Base-by-base conservation (phyloP, 1,140 invertebrate species). In the Drosophila ohnishii region DNA sequence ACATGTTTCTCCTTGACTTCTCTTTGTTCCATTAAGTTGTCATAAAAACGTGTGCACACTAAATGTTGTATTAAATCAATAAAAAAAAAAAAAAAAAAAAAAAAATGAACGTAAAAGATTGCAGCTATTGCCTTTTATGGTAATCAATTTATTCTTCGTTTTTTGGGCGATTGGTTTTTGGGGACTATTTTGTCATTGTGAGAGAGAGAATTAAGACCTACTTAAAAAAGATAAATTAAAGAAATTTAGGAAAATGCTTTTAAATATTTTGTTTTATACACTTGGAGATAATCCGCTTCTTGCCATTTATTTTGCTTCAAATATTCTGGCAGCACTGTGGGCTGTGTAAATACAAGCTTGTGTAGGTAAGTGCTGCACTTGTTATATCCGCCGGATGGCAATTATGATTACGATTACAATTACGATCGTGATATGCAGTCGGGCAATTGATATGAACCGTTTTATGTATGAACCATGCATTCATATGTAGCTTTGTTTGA, bases 381-480 rank as follows among this genome's bases (percentile, higher is more conserved):
- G 57, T 48, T 71, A 60, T 69, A 51, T 72, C 69, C 69, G 69
- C 44, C 69, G 69, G 69, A 72, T 60, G 69, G 39, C 45, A 63
- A 69, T 63, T 64, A 45, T 55, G 39, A 61, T 45, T n/a, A 47
- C 30, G 5, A 50, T 32, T 50, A 32, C 48, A 50, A 42, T 42
- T 64, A 47, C 19, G 14, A 37, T 32, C 42, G 19, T 65, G 8
- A 35, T 66, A 55, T 56, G 34, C 16, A 42, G 40, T 67, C 25
- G 28, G 9, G 8, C 11, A 64, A 22, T 39, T 65, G 39, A 48
- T 37, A 62, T 53, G 32, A 30, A 65, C 19, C 25, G 45, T 65
- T 64, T 58, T 25, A 64, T 59, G 28, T 60, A 2, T 45, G 22
- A 19, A 19, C 19, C 19, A 19, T 19, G 19, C 42, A 44, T 19